Conservation (phyloP, 2,888 invertebrate genomes). For the Acronicta leporina region DNA sequence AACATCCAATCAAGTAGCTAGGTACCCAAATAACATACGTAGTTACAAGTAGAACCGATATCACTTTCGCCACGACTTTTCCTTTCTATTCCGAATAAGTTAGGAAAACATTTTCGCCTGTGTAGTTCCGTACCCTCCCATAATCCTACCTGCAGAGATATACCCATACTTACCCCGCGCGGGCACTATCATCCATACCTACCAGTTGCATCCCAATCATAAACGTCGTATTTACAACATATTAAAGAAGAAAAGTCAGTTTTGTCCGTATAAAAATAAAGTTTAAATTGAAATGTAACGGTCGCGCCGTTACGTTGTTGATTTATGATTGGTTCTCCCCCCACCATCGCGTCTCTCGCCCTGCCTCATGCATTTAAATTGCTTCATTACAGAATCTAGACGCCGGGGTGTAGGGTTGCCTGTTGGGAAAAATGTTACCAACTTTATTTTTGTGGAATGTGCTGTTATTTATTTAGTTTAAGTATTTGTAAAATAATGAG, state of each 20-base stretch:
- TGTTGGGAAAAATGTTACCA: conserved; percentile 68
- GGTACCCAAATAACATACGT: conserved; percentile 34
- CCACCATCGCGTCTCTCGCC: conserved; percentile 87
- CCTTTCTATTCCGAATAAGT: conserved; percentile 85
- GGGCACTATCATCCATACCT: conserved; percentile 88
- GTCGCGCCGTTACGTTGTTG: conserved; percentile 61
- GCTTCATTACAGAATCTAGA: conserved; percentile 89
- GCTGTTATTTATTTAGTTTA: conserved; percentile 57
- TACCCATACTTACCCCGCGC: conserved; percentile 85
- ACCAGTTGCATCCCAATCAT: conserved; percentile 55
- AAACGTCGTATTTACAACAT: conserved; percentile 45
- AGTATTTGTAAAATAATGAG: conserved; percentile 39
- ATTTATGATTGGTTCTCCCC: conserved; percentile 67
- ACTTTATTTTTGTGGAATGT: conserved; percentile 52
- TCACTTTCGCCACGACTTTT: conserved; percentile 85
- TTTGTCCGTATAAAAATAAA: neutral
- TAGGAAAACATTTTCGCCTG: conserved; percentile 86
- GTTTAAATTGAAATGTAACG: conserved; percentile 48
- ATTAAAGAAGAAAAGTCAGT: conserved; percentile 37
- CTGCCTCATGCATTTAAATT: conserved; percentile 90
- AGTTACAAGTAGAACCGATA: conserved; percentile 65
- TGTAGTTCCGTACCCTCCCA: conserved; percentile 80
- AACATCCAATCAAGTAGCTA: conserved; percentile 25
- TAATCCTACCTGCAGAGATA: conserved; percentile 88
- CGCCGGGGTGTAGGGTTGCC: conserved; percentile 84